Evolutionary conservation across 2,797 vertebrate genomes (phyloP), one percentile per base, ranked within the genome.

Genomic region (Pachyuromys duprasi): DNA sequence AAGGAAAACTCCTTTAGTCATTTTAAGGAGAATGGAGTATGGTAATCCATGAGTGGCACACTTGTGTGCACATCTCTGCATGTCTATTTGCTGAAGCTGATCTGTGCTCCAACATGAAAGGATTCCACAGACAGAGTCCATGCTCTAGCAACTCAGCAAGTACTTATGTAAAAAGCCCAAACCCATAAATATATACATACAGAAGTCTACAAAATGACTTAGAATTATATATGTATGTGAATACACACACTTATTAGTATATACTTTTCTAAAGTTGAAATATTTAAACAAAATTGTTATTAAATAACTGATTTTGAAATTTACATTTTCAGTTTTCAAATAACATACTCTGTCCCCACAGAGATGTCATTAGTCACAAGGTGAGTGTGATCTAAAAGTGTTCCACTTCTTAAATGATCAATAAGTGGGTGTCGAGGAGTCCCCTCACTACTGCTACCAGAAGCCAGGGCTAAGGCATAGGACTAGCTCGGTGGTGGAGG

Each of bases 251-350:
- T 33, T 75, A 31, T 36, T 76, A 60, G 65, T 18, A 94, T 24
- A 65, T 4, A 42, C 39, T 74, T 93, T 13, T n/a, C 86, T 49
- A 92, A 31, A 33, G 45, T 9, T 36, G 36, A 22, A 26, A 24
- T 15, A 80, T 93, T 93, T 63, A 83, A 86, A 76, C 31, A 53
- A 88, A 49, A 81, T 78, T 62, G 15, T 69, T 65, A 86, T 89
- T 74, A 81, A 33, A 53, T 81, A 76, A 57, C n/a, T 69, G 26
- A 76, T 33, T 89, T 87, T 90, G 28, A 95, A 82, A 91, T 62
- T 42, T 70, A 49, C 1, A 5, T 53, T 91, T n/a, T 63, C n/a
- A 86, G 45, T 81, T 91, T 89, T 49, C 49, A 96, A 39, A 12
- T 53, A 86, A 88, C 26, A 70, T 1, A n/a, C 45, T 74, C 70